These are phyloP conservation scores for Megalops cyprinoides DNA, from an alignment of 2,797 vertebrate genomes.

Conservation along the genomic window DNA sequence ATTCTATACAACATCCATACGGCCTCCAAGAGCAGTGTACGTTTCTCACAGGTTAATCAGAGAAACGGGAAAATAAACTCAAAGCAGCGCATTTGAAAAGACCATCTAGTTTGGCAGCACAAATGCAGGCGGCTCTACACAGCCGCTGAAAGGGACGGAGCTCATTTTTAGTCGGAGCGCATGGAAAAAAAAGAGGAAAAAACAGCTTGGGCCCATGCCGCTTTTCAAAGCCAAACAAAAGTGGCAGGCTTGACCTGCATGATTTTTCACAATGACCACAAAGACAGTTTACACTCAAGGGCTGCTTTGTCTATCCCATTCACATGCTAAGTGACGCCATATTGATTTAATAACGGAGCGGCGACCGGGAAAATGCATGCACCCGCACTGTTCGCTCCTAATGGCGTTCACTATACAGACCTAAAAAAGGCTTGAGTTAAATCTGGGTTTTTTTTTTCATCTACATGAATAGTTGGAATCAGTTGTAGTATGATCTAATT, in stretches of 20 bases:
- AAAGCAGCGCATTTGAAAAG: constrained; percentile 47
- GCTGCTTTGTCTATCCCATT: constrained; percentile 26
- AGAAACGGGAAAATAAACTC: constrained; percentile 52
- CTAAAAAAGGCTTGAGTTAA: neutral
- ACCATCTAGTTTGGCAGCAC: constrained; percentile 23
- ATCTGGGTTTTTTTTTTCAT: neutral
- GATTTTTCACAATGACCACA: constrained; percentile 31
- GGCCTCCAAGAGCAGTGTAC: constrained; percentile 52
- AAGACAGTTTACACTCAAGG: constrained; percentile 26
- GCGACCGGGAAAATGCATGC: constrained; percentile 13
- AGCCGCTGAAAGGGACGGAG: neutral
- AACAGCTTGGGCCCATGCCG: constrained; percentile 52
- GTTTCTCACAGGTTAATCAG: constrained; percentile 58
- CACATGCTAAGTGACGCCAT: constrained; percentile 30
- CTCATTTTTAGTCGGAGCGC: constrained; percentile 8
- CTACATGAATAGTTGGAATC: neutral
- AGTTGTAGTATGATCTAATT: neutral
- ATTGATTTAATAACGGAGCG: constrained; percentile 29
- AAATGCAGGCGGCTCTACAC: neutral
- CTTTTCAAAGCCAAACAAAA: constrained; percentile 64
- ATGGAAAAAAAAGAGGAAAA: constrained; percentile 52
- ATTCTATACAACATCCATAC: constrained; percentile 53
- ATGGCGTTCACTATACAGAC: neutral
- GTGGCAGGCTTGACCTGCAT: constrained; percentile 62
- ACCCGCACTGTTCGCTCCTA: neutral